phyloP scores from a whole-genome alignment of 2,888 invertebrate species.

The Tenthredo mesomela region DNA sequence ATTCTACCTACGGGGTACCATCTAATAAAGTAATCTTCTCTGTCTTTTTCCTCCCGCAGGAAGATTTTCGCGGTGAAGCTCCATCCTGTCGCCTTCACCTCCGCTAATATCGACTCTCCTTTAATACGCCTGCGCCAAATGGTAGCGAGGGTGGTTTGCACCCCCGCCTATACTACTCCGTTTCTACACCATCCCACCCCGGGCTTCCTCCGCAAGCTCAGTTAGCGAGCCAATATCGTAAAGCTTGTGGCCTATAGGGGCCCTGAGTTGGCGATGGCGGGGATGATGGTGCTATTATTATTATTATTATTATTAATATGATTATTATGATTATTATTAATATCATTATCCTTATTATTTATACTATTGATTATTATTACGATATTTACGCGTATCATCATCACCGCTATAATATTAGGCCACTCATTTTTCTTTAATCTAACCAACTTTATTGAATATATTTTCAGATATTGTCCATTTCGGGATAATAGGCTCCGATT shows the following conservation, averaged over 20 bases:
- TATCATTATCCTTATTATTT: slow-evolving; percentile 40
- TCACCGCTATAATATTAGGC: not conserved
- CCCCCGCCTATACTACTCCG: slow-evolving; percentile 25
- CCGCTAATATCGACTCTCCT: slow-evolving; percentile 46
- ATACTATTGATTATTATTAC: slow-evolving; percentile 41
- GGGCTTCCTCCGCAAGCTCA: slow-evolving; percentile 55
- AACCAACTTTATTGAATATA: slow-evolving; percentile 11
- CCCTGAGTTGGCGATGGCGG: slow-evolving; percentile 38
- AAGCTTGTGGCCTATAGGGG: slow-evolving; percentile 53
- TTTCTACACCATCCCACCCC: slow-evolving; percentile 36
- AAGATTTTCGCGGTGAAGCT: not conserved
- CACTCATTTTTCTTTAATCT: not conserved
- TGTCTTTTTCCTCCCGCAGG: not conserved
- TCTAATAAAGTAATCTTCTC: slow-evolving; percentile 1
- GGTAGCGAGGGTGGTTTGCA: slow-evolving; percentile 32
- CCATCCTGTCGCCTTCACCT: slow-evolving; percentile 25
- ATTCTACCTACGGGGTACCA: not conserved
- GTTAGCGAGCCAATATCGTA: slow-evolving; percentile 55
- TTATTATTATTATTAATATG: slow-evolving; percentile 33
- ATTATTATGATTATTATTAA: not conserved
- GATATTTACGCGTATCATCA: slow-evolving; percentile 41
- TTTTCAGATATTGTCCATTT: not conserved
- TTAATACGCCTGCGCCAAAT: slow-evolving; percentile 44
- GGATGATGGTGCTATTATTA: slow-evolving; percentile 32
- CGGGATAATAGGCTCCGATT: not conserved